A percentile compares a stretch with the other conserved stretches of the same genome.
Evolutionary conservation across 2,888 invertebrate species (phyloP).

Genomic region (Netelia virgata): DNA sequence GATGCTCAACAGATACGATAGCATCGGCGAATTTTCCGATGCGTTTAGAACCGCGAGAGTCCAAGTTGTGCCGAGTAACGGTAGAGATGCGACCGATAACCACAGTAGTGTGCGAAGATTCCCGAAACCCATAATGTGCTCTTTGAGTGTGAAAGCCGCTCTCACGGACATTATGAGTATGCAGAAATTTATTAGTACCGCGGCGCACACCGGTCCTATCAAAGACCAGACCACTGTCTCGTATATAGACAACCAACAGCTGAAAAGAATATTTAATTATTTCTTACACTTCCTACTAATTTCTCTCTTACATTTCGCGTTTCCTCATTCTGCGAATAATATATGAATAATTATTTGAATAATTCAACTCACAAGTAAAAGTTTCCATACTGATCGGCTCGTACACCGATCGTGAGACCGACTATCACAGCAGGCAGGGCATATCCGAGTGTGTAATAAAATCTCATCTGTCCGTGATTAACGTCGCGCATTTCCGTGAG

Average conservation of each 20-base stretch:
- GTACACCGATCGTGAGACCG: constrained; percentile 95
- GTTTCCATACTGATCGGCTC: constrained; percentile 98
- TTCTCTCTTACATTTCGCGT: not conserved
- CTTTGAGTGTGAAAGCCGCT: constrained; percentile 96
- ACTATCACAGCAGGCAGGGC: constrained; percentile 96
- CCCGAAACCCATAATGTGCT: constrained; percentile 93
- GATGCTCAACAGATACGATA: constrained; percentile 92
- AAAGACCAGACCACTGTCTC: constrained; percentile 98
- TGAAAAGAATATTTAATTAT: constrained; percentile 82
- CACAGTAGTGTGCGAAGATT: constrained; percentile 91
- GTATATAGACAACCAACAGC: constrained; percentile 98
- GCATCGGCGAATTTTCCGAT: constrained; percentile 90
- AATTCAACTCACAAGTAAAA: constrained; percentile 92
- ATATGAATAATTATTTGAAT: not conserved
- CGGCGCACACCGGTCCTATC: constrained; percentile 94
- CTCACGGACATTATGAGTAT: constrained; percentile 94
- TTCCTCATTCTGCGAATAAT: not conserved
- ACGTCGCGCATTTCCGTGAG: constrained; percentile 98
- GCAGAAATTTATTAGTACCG: constrained; percentile 91
- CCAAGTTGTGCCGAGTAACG: constrained; percentile 94
- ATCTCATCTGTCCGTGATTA: constrained; percentile 96
- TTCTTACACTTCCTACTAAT: no score
- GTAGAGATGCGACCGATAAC: constrained; percentile 94
- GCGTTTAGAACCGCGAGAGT: constrained; percentile 92
- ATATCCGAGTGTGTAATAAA: constrained; percentile 96